Base-by-base conservation (phyloP, 2,888 invertebrate genomes). In the Zaprionus bogoriensis region DNA sequence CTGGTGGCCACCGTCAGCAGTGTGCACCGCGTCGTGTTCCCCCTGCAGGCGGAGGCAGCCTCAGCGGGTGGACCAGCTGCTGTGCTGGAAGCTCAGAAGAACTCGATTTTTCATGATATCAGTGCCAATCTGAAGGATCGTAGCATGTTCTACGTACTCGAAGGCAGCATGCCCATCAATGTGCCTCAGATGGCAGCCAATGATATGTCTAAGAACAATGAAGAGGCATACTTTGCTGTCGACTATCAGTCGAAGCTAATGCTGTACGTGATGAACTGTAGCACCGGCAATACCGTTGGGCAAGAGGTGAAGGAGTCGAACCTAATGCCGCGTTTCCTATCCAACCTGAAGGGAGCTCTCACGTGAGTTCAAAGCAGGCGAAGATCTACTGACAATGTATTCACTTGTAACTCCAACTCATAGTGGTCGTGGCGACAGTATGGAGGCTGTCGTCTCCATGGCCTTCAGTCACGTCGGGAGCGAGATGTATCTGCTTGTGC, bases 1-100 rank as follows among this genome's bases (percentile, higher is more conserved):
- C 92, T 99, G 53, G 95, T 98, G 10, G 95, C 96, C 9, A 98
- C 98, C 5, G 97, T 98, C 0, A 96, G 97, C 63, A 97, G 97
- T 84, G 94, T 98, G 10, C 98, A 98, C 90, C 93, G 96, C 83
- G 92, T 98, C 44, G 92, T 94, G 38, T 98, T 98, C 91, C 94
- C 95, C 19, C 97, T 68, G 1, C 86, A 72, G 4, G 45, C 97
- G 92, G 98, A 98, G 79, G 92, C 92, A 70, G 91, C 94, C 61
- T 93, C 94, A 87, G 89, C 82, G 66, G 93, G 93, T 69, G n/a
- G n/a, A n/a, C n/a, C n/a, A n/a, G n/a, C n/a, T n/a, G n/a, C n/a
- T n/a, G n/a, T n/a, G n/a, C n/a, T n/a, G n/a, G n/a, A n/a, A n/a
- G 85, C 92, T 4, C 92, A 92, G 64, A 91, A 92, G 1, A 93